These are phyloP conservation scores for Drosophila murphyi DNA, from an alignment of 1,140 invertebrate genomes.

Conservation along the genomic window DNA sequence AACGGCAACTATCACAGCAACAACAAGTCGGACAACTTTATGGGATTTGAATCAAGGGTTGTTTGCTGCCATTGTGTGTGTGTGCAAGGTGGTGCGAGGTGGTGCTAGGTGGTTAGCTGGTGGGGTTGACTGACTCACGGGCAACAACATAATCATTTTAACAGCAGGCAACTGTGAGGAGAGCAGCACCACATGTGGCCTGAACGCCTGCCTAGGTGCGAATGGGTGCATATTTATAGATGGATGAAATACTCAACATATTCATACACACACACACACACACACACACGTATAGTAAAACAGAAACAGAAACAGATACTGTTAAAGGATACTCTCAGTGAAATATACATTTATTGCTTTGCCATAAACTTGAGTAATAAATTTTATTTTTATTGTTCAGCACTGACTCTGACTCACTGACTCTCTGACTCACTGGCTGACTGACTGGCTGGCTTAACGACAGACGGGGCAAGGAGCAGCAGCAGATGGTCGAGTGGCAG, in stretches of 20 bases:
- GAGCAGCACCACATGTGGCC: conserved; percentile 61
- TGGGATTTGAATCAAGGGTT: conserved; percentile 81
- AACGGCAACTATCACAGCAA: conserved; percentile 75
- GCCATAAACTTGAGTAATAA: conserved; percentile 79
- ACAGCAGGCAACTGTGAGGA: conserved; percentile 49
- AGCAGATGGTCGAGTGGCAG: conserved; percentile 1
- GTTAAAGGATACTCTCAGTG: conserved; percentile 31
- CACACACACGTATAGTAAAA: not conserved
- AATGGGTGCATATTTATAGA: conserved; percentile 80
- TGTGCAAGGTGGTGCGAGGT: too few relatives aligned
- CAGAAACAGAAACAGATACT: too few relatives aligned
- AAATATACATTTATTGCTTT: conserved; percentile 80
- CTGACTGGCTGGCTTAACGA: conserved; percentile 2
- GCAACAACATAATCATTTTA: conserved; percentile 78
- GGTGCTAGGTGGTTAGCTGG: not conserved
- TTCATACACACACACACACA: conserved; percentile 15
- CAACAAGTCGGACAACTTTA: conserved; percentile 67
- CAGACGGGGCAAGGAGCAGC: too few relatives aligned
- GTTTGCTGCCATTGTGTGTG: not conserved
- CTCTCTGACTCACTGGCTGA: conserved; percentile 45
- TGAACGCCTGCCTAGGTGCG: conserved; percentile 53
- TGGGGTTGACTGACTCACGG: conserved; percentile 28
- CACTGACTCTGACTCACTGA: conserved; percentile 49
- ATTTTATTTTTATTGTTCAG: conserved; percentile 79
- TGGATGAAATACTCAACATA: conserved; percentile 12